These are phyloP conservation scores for Yponomeuta evonymella DNA, from an alignment of 2,888 invertebrate species.

Conservation along the genomic window DNA sequence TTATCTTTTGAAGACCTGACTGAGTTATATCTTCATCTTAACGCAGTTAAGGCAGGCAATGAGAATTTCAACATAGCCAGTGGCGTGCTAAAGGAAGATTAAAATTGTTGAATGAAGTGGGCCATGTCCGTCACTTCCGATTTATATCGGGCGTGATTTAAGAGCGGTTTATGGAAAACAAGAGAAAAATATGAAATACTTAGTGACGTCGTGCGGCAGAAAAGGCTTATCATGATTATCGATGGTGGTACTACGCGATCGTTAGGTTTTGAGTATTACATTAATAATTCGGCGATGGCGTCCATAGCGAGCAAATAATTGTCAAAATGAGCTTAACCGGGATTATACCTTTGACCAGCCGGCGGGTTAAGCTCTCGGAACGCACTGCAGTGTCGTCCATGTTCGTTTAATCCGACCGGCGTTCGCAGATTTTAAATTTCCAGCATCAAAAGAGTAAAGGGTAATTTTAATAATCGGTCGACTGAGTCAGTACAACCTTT, in stretches of 20 bases:
- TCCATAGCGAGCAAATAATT: background rate
- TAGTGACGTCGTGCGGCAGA: too few species aligned
- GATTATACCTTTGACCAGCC: background rate
- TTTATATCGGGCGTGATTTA: too few species aligned
- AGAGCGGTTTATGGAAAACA: too few species aligned
- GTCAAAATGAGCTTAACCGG: background rate
- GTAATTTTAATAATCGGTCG: too few species aligned
- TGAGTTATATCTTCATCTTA: constrained; percentile 15
- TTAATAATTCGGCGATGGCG: background rate
- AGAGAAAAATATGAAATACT: too few species aligned
- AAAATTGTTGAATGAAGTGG: constrained; percentile 7
- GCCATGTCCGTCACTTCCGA: background rate
- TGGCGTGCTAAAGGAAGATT: constrained; percentile 3
- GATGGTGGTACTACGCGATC: background rate
- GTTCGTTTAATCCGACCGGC: background rate
- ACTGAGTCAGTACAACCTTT: too few species aligned
- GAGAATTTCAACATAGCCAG: background rate
- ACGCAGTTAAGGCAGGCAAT: background rate
- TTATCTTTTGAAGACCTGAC: constrained; percentile 14
- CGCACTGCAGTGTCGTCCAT: background rate
- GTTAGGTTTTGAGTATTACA: background rate
- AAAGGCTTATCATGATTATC: background rate
- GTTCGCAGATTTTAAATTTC: background rate
- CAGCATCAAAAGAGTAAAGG: background rate
- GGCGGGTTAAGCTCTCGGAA: background rate